Evolutionary conservation across 2,888 invertebrate genomes (phyloP), one percentile per base, ranked within the genome.

Genomic region (Volucella bombylans): DNA sequence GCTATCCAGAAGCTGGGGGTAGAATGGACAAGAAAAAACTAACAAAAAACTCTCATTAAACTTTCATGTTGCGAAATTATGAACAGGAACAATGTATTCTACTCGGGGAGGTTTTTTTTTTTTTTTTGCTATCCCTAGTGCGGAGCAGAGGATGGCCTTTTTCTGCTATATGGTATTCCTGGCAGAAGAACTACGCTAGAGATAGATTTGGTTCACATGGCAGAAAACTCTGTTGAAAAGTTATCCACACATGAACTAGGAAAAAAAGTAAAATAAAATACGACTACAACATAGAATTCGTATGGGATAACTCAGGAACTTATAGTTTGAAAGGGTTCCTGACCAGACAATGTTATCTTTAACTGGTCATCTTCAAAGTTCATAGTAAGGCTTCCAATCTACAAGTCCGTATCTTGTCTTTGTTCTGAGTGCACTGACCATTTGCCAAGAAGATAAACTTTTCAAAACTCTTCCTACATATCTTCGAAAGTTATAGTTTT

Each of bases 301-400:
- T 38, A 64, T 64, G 41, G 64, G 64, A 73, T 64, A 64, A 55
- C 64, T 57, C 38, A 47, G 8, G 38, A 77, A 43, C 71, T 77
- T 71, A 72, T 77, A 52, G 50, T 71, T 76, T 65, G 49, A 82
- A 82, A 71, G 71, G 77, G 52, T 82, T 71, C 47, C 71, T 72
- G 71, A 61, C 69, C 82, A 82, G 82, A 82, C 82, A 77, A 67
- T 82, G 76, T 76, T 77, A 82, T 82, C 82, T 76, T 72, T 18
- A 71, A 71, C 71, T 65, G 71, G 76, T 77, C 77, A 82, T 77
- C 77, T 71, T 64, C 11, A 74, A 81, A 69, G 76, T 76, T 76
- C 43, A 38, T 64, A 10, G 73, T 47, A 52, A 45, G 41, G 12
- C 39, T 15, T 50, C 50, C 39, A 23, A 12, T 18, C 41, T 31